phyloP scores from a whole-genome alignment of 2,797 vertebrate species.

The Holocentrus rufus region DNA sequence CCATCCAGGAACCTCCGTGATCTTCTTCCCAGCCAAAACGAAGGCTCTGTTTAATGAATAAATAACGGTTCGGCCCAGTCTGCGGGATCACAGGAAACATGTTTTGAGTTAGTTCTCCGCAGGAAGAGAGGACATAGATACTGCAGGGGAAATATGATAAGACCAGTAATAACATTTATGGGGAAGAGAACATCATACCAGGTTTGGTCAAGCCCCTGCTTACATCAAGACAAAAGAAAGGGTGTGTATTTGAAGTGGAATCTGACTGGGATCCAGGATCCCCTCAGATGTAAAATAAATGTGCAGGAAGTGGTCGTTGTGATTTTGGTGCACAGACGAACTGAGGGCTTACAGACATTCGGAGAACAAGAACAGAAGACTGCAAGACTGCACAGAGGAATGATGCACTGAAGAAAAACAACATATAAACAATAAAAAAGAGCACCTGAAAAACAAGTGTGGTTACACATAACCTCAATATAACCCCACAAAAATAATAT shows the following conservation, averaged over 20 bases:
- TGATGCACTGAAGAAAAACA: too few relatives aligned
- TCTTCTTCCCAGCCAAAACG: constrained; percentile 61
- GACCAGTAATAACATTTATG: constrained; percentile 68
- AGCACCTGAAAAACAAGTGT: too few relatives aligned
- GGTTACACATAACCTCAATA: too few relatives aligned
- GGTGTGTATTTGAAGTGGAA: constrained; percentile 56
- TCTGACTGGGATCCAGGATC: constrained; percentile 38
- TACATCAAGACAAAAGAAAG: constrained; percentile 48
- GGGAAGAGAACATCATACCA: constrained; percentile 49
- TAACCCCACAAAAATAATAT: too few relatives aligned
- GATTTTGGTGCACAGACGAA: too few relatives aligned
- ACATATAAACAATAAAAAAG: too few relatives aligned
- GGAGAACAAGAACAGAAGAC: too few relatives aligned
- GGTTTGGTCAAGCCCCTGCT: constrained; percentile 37
- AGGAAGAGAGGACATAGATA: constrained; percentile 72
- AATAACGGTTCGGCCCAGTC: constrained; percentile 53
- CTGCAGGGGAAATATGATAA: constrained; percentile 70
- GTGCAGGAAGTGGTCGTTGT: constrained; percentile 2
- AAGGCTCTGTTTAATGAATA: constrained; percentile 72
- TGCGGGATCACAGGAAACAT: constrained; percentile 68
- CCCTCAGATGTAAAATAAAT: constrained; percentile 34
- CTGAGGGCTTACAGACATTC: too few relatives aligned
- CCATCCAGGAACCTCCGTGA: constrained; percentile 50
- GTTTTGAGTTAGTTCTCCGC: constrained; percentile 78
- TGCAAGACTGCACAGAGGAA: too few relatives aligned